Evolutionary conservation across 2,888 invertebrate species (phyloP).

Genomic region (Chorisops tibialis): DNA sequence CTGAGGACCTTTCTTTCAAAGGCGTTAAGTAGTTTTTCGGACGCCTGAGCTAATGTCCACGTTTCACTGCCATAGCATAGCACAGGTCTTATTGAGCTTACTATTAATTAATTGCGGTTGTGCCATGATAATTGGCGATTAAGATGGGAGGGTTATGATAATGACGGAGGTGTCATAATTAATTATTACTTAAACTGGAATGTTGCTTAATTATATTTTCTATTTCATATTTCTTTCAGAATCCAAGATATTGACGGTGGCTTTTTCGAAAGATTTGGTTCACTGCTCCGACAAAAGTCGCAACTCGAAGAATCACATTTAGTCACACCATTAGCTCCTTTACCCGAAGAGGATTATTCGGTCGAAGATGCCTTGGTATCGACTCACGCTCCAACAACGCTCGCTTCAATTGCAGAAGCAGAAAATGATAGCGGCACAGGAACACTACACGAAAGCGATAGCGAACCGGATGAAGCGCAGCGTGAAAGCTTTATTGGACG

Average conservation of each 20-base stretch:
- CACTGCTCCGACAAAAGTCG: conserved; percentile 64
- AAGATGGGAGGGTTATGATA: too few relatives aligned
- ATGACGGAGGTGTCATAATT: too few relatives aligned
- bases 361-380: conserved; percentile 38
- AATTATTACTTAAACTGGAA: too few relatives aligned
- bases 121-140: too few relatives aligned
- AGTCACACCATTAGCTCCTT: conserved; percentile 56
- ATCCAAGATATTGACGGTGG: conserved; percentile 79
- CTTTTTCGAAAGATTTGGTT: conserved; percentile 80
- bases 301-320: conserved; percentile 52
- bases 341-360: conserved; percentile 41
- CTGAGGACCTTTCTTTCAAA: too few relatives aligned
- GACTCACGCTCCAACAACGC: conserved; percentile 31
- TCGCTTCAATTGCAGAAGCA: conserved; percentile 39
- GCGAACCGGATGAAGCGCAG: conserved; percentile 64
- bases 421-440: conserved; percentile 58
- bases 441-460: conserved; percentile 61
- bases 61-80: too few relatives aligned
- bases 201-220: too few relatives aligned
- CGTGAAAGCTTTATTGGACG: conserved; percentile 57
- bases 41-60: too few relatives aligned
- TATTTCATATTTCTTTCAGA: conserved; percentile 54
- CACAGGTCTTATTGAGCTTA: too few relatives aligned
- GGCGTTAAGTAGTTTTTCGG: too few relatives aligned
- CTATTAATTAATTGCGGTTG: too few relatives aligned